These are phyloP conservation scores for Danio aesculapii DNA, from an alignment of 2,797 vertebrate species.

Conservation along the genomic window DNA sequence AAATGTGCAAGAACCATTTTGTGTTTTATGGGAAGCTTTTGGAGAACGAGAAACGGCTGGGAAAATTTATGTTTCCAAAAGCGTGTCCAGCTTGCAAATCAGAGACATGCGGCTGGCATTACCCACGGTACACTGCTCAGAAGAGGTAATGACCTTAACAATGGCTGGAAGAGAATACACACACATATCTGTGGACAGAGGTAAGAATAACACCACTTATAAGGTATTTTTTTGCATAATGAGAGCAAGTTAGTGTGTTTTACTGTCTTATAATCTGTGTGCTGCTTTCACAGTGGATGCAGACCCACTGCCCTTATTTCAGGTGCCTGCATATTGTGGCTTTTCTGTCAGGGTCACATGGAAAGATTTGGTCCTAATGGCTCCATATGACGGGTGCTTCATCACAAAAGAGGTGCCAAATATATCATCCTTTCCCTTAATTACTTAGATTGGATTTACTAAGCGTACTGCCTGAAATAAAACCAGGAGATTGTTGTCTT, in stretches of 20 bases:
- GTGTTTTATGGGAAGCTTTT: slow-evolving; percentile 58
- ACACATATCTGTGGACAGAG: slow-evolving; percentile 74
- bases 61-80: slow-evolving; percentile 50
- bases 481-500: not conserved
- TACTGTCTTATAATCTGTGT: not conserved
- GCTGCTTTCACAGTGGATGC: slow-evolving; percentile 63
- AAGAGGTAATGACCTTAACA: slow-evolving; percentile 72
- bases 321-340: slow-evolving; percentile 75
- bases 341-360: slow-evolving; percentile 68
- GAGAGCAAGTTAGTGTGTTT: not conserved
- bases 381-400: slow-evolving; percentile 78
- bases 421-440: not conserved
- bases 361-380: slow-evolving; percentile 70
- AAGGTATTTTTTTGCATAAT: not conserved
- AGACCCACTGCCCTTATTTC: slow-evolving; percentile 71
- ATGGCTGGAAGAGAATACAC: slow-evolving; percentile 68
- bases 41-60: slow-evolving; percentile 54
- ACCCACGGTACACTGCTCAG: slow-evolving; percentile 72
- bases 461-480: no score
- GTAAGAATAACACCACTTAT: slow-evolving; percentile 59
- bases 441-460: not conserved
- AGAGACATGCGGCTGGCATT: slow-evolving; percentile 68
- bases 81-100: slow-evolving; percentile 48
- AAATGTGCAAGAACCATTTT: not conserved
- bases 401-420: slow-evolving; percentile 73